Evolutionary conservation across 2,113 vertebrate genomes (phyloP).

Genomic region (Anthoscopus minutus): DNA sequence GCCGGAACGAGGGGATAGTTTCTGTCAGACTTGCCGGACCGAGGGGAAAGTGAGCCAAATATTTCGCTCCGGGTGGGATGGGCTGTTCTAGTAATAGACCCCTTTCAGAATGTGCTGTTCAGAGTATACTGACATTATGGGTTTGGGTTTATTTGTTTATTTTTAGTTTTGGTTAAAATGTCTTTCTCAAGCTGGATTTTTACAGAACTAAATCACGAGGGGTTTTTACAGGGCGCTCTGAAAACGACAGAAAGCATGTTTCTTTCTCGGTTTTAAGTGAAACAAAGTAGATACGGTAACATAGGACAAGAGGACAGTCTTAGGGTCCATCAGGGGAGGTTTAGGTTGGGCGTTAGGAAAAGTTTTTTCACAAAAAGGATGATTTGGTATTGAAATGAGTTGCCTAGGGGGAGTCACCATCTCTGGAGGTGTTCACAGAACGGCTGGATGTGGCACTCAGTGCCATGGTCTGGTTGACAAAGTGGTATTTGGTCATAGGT

Average conservation of each 20-base stretch:
- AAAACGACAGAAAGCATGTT: rapidly evolving
- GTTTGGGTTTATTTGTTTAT: rapidly evolving
- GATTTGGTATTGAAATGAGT: background rate
- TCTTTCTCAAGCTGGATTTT: background rate
- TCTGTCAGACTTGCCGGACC: background rate
- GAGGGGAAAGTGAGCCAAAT: background rate
- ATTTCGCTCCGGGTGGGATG: background rate
- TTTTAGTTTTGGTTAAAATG: background rate
- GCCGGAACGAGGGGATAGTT: rapidly evolving
- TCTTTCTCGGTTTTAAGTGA: background rate
- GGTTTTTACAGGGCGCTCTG: background rate
- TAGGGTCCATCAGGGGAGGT: rapidly evolving
- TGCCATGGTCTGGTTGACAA: background rate
- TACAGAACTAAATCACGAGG: background rate
- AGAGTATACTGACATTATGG: rapidly evolving
- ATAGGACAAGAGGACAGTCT: background rate
- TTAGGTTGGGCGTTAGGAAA: background rate
- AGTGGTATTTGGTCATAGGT: background rate
- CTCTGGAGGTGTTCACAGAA: background rate
- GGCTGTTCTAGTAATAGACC: rapidly evolving
- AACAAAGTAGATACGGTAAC: background rate
- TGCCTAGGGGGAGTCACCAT: background rate
- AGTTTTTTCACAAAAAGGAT: background rate
- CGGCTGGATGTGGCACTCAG: background rate
- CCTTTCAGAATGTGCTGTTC: rapidly evolving